Evolutionary conservation across 2,797 vertebrate genomes (phyloP), one percentile per base, ranked within the genome.

Genomic region (Danio kyathit): DNA sequence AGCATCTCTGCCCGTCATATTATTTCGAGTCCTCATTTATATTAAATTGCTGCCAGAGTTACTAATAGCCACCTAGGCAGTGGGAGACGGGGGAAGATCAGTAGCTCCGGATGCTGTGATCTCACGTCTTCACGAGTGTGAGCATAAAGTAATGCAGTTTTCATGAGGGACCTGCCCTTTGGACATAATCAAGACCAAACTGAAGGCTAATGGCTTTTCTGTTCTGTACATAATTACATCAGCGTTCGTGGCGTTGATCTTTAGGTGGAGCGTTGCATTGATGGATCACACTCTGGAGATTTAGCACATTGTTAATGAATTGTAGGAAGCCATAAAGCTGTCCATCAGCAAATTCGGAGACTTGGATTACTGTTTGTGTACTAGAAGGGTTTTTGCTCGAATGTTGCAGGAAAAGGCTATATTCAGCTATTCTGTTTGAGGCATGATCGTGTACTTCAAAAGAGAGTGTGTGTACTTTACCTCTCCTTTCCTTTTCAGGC

Each of bases 371-470:
- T 2, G 38, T 19, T 71, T 51, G n/a, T 71, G 57, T 63, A 52
- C 57, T 44, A n/a, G 69, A 59, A 71, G 59, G 40, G 4, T 11
- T 63, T 52, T 52, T 78, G 40, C 17, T 49, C 51, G 13, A 8
- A 8, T 52, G 16, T 61, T 51, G 17, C 57, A 38, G 17, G 54
- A 49, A n/a, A 40, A 21, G 80, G 90, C 83, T 82, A 87, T 91
- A 85, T 87, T 91, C 83, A 90, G 82, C 79, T 89, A 91, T 92
- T 92, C 91, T 88, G 88, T 92, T 92, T 92, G 88, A 93, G 87
- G 89, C 80, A 85, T 90, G 88, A 90, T 91, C 89, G 89, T 86
- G 40, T 88, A 88, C 90, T 91, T 92, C 79, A 81, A 67, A 81
- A 71, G 48, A 65, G 63, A 21, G 8, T 38, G 40, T 46, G 19